Base-by-base conservation (phyloP, 2,888 invertebrate species). In the Chymomyza amoena region DNA sequence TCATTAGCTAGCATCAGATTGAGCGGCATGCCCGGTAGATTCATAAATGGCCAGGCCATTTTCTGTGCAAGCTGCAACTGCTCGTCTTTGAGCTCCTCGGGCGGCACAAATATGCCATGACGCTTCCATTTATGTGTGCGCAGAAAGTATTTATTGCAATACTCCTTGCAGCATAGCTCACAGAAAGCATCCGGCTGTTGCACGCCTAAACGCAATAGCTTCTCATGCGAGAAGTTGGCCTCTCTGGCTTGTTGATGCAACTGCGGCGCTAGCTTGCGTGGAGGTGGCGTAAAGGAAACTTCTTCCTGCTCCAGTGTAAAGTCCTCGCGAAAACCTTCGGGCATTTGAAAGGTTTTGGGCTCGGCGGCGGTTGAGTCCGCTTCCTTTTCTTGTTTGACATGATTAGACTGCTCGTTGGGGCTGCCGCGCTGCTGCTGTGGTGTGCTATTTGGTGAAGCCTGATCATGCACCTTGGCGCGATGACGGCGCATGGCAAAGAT, bases 61-160 rank as follows among this genome's bases (percentile, higher is more conserved):
- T 90, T 81, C 39, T 82, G 81, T 6, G 75, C 65, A 61, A 70
- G 64, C 0, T 81, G 77, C 62, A 61, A 63, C 61, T 61, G 69
- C 9, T 68, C 61, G 90, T 5, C 96, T 95, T 89, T 95, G 94
- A 91, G 87, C 80, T 95, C 94, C 90, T 94, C 93, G 80, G 94
- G 92, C 1, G 94, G 93, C 66, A 94, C 92, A 75, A 93, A 93
- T 50, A 98, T 95, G 0, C 98, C 98, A 91, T 99, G 98, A n/a
- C 96, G 94, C 90, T 97, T 96, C 92, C 96, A 95, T 89, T 98
- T 97, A 92, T 99, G 99, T 61, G 97, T 97, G 66, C 97, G 94
- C 57, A 99, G 93, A 89, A 98, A 98, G 90, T 97, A 97, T 91
- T 97, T 97, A 90, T 97, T 98, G 91, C 96, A 97, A 90, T 97